Base-by-base conservation (phyloP, 2,797 vertebrate species). In the Schizopygopsis pylzovi region DNA sequence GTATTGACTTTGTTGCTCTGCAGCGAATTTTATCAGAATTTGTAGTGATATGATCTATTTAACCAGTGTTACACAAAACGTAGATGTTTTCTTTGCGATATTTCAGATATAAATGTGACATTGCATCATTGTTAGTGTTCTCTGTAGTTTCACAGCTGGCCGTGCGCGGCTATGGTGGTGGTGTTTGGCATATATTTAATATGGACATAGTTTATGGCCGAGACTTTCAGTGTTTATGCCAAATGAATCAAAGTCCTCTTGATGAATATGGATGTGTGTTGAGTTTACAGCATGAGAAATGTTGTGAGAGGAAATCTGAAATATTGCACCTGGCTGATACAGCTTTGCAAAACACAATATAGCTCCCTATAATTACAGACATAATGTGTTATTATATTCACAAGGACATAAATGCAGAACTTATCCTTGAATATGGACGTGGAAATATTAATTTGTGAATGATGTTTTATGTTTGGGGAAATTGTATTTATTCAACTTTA, bases 191-290 rank as follows among this genome's bases (percentile, higher is more conserved):
- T 93, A 81, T 81, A 87, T 91, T 92, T 89, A 91, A 90, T 93
- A 90, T 92, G 28, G 71, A 94, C 93, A 93, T 93, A 92, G 90
- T 92, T 93, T 84, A 87, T 56, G 86, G 86, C 92, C 89, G 94
- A 94, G 93, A 93, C 90, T 93, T 93, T 91, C 91, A 94, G 94
- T 94, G 94, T 92, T 95, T 91, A 95, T 96, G 95, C 95, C 95
- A 96, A 97, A 97, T 90, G 84, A 91, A 86, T 93, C 91, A 89
- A 92, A 93, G 91, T 91, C 91, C 91, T 81, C 80, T 71, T 90
- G 20, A 83, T 70, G 72, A 93, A 92, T 63, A 87, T 78, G 78
- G 47, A 87, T 85, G 76, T 81, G 9, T 84, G 82, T 78, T 87
- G 63, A 79, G 85, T 82, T 90, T 89, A 76, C 76, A 91, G 87